Evolutionary conservation across 1,140 invertebrate species (phyloP).

Genomic region (Luehdorfia chinensis): DNA sequence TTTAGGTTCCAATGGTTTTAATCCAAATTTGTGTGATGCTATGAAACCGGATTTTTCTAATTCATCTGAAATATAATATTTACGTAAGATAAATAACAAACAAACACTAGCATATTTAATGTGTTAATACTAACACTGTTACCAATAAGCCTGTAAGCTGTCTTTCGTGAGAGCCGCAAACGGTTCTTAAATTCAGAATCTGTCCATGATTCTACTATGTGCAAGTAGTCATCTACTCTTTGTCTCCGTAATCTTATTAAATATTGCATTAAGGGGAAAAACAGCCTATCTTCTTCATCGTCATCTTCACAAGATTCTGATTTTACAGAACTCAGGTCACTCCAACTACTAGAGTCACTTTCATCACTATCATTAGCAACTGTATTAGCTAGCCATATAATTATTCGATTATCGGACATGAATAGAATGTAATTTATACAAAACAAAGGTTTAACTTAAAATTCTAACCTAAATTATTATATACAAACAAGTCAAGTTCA

Average conservation of each 20-base stretch:
- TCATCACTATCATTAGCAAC: conserved; percentile 31
- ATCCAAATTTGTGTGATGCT: conserved; percentile 51
- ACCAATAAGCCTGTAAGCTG: conserved; percentile 41
- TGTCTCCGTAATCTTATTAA: conserved; percentile 40
- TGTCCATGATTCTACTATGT: conserved; percentile 50
- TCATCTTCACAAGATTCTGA: conserved; percentile 37
- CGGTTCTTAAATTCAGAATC: conserved; percentile 46
- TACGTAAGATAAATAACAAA: too few relatives aligned
- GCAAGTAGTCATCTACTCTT: conserved; percentile 50
- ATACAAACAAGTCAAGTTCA: background rate
- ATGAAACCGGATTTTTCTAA: conserved; percentile 49
- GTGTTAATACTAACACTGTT: conserved; percentile 8
- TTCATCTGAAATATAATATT: conserved; percentile 50
- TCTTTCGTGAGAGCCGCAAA: conserved; percentile 39
- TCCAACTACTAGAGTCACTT: conserved; percentile 45
- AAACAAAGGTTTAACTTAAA: background rate
- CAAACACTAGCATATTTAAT: too few relatives aligned
- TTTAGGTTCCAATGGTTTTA: conserved; percentile 50
- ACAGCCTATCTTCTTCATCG: conserved; percentile 40
- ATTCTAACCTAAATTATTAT: background rate
- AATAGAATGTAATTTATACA: background rate
- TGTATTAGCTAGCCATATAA: conserved; percentile 32
- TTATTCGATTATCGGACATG: conserved; percentile 22
- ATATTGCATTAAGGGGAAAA: conserved; percentile 56
- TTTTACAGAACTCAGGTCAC: conserved; percentile 35